These are phyloP conservation scores for Calliphora vicina DNA, from an alignment of 1,140 invertebrate species.

Conservation along the genomic window DNA sequence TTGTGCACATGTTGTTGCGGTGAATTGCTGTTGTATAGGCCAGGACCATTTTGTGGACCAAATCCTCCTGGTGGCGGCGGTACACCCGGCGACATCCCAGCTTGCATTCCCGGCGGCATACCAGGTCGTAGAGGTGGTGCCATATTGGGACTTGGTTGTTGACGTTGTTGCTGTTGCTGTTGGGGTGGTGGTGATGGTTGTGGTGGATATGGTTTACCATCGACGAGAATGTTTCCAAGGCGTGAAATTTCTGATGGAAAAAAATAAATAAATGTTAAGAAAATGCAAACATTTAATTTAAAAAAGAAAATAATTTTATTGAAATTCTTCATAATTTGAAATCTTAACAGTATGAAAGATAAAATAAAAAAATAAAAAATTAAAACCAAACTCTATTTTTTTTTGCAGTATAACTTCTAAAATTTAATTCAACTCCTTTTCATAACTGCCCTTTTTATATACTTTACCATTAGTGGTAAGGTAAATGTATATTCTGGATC, in stretches of 20 bases:
- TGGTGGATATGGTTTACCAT: slow-evolving; percentile 69
- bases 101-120: slow-evolving; percentile 56
- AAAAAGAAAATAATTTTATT: too few relatives aligned
- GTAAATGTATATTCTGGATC: too few relatives aligned
- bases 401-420: too few relatives aligned
- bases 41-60: slow-evolving; percentile 57
- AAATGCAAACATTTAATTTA: too few relatives aligned
- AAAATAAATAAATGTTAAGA: slow-evolving; percentile 34
- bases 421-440: too few relatives aligned
- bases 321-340: too few relatives aligned
- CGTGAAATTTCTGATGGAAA: slow-evolving; percentile 74
- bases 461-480: too few relatives aligned
- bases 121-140: slow-evolving; percentile 61
- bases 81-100: slow-evolving; percentile 54
- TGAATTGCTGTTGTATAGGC: slow-evolving; percentile 53
- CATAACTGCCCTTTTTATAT: too few relatives aligned
- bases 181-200: slow-evolving; percentile 46
- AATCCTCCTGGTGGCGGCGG: slow-evolving; percentile 53
- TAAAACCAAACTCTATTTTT: too few relatives aligned
- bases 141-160: slow-evolving; percentile 63
- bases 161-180: slow-evolving; percentile 55
- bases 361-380: too few relatives aligned
- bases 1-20: slow-evolving; percentile 60
- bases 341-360: too few relatives aligned
- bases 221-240: slow-evolving; percentile 79